Evolutionary conservation across 2,797 vertebrate genomes (phyloP).

Genomic region (Delichon dasypus): DNA sequence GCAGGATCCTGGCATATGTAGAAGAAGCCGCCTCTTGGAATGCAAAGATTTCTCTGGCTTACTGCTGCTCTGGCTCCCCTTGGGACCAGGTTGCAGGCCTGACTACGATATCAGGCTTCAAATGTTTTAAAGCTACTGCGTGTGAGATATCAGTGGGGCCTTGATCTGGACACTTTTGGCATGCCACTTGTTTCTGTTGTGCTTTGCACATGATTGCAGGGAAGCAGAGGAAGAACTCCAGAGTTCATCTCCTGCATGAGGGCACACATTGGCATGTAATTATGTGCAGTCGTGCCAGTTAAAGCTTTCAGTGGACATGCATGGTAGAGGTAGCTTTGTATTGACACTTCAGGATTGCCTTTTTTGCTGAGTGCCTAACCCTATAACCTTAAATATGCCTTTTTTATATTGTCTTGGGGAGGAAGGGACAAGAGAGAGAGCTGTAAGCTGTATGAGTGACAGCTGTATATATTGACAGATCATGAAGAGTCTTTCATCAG

Average conservation of each 20-base stretch:
- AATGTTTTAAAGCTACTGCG: not conserved
- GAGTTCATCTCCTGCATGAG: not conserved
- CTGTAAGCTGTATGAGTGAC: not conserved
- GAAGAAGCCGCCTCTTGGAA: not conserved
- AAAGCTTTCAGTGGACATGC: not conserved
- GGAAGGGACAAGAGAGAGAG: not conserved
- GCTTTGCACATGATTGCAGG: not conserved
- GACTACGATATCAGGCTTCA: not conserved
- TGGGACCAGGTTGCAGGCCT: not conserved
- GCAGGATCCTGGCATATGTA: not conserved
- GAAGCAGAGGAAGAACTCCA: not conserved
- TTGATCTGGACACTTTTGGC: not conserved
- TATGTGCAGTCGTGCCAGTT: not conserved
- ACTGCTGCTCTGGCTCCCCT: not conserved
- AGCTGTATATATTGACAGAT: not conserved
- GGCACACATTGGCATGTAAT: not conserved
- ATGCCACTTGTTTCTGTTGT: not conserved
- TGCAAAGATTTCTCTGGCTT: not conserved
- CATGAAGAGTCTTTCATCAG: not conserved
- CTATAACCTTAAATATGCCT: not conserved
- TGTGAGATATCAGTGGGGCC: not conserved
- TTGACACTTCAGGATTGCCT: not conserved
- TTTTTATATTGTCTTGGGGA: not conserved
- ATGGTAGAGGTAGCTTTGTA: not conserved
- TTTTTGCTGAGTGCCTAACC: not conserved